Conservation (phyloP, 2,113 vertebrate species). For the Myrmophylax atrothorax region DNA sequence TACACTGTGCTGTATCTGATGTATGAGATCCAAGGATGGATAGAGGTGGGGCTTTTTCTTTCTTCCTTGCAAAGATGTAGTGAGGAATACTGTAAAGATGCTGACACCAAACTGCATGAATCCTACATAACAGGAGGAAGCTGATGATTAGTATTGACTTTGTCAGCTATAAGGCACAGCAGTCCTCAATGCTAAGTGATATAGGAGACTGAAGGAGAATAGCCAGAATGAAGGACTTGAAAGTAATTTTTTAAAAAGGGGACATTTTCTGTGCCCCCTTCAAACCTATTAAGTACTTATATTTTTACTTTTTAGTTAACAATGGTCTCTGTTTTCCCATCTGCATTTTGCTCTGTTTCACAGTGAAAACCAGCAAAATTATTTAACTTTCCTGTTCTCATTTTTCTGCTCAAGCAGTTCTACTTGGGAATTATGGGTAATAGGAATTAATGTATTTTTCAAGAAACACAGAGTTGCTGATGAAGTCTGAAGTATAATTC, state of each 20-base stretch:
- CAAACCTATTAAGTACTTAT: background rate
- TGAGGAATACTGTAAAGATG: background rate
- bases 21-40: background rate
- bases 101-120: background rate
- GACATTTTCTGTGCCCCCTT: background rate
- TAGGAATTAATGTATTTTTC: background rate
- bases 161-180: background rate
- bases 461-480: background rate
- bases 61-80: background rate
- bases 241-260: background rate
- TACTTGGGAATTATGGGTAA: background rate
- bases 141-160: background rate
- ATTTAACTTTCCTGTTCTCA: background rate
- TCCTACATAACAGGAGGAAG: background rate
- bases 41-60: background rate
- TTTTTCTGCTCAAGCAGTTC: background rate
- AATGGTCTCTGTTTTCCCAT: background rate
- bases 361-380: background rate
- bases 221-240: background rate
- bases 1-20: background rate
- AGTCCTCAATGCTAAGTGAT: background rate
- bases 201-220: background rate
- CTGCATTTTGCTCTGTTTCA: background rate
- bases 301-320: background rate
- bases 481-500: slow-evolving; percentile 8